Evolutionary conservation across 1,140 invertebrate species (phyloP), one percentile per base, ranked within the genome.

Genomic region (Diploscapter pachys): DNA sequence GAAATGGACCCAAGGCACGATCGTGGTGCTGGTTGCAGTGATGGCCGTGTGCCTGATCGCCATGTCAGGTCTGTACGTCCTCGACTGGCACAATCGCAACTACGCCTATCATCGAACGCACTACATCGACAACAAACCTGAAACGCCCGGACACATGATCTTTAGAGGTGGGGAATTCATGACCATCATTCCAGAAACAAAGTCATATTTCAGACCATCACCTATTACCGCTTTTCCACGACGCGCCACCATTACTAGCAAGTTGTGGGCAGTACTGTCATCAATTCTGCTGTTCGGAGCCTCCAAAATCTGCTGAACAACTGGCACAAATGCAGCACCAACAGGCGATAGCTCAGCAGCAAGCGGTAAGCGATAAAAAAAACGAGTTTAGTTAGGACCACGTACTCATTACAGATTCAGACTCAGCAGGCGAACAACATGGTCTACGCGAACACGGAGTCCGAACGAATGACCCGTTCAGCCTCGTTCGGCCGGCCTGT

Each of bases 11-110:
- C 78, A 79, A 56, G 76, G 78, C 66, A 79, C 78, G 4, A 80
- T 79, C n/a, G 70, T 79, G 50, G 66, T 71, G 11, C 61, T 80
- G 13, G 78, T 80, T 49, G 48, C 67, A 49, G 73, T 80, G 2
- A 80, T 80, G 78, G 77, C 78, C 53, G 31, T 78, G 5, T 80
- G 80, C 75, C 71, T 81, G 50, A 62, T 81, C 6, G 75, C 81
- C 3, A 82, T 82, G 81, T 79, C 81, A 54, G 79, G 73, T 50
- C 72, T 83, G 8, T 83, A 83, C 72, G 78, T 83, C 65, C 51
- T 84, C n/a, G 83, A 85, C 63, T 84, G 84, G 83, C 85, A 85
- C 67, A 83, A 85, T 55, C 71, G 82, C 54, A 84, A 78, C 55
- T 85, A 81, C 73, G 78, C 66, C 48, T 68, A 5, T 9, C 48